These are phyloP conservation scores for Kryptolebias marmoratus DNA, from an alignment of 2,113 vertebrate genomes.

Conservation along the genomic window DNA sequence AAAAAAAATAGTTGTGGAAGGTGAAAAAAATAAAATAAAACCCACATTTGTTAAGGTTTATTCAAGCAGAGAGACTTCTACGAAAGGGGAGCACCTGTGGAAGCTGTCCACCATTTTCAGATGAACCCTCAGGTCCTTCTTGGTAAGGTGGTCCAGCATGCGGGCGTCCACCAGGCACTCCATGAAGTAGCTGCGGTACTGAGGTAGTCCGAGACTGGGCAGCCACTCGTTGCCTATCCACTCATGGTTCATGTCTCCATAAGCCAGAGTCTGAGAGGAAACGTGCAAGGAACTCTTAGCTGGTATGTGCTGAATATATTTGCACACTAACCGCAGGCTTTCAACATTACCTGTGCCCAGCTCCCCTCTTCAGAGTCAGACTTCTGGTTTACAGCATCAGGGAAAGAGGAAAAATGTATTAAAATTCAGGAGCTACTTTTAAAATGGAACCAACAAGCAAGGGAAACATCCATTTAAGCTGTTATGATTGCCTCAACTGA, in stretches of 20 bases:
- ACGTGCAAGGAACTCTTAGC: background rate
- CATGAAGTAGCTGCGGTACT: slow-evolving; percentile 99
- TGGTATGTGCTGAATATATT: background rate
- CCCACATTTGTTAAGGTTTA: no score
- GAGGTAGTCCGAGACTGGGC: slow-evolving; percentile 96
- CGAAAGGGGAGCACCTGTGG: slow-evolving; percentile 85
- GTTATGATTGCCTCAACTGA: no score
- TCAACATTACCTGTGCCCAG: slow-evolving; percentile 92
- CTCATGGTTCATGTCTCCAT: slow-evolving; percentile 99
- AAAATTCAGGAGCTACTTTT: background rate
- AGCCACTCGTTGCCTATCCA: slow-evolving; percentile 99
- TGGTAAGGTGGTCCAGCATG: slow-evolving; percentile 98
- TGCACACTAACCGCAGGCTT: background rate
- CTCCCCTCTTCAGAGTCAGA: slow-evolving; percentile 95
- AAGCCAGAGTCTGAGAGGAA: slow-evolving; percentile 89
- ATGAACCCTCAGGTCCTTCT: slow-evolving; percentile 98
- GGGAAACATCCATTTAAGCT: background rate
- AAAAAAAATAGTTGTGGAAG: background rate
- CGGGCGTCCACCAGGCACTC: slow-evolving; percentile 98
- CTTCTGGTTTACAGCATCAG: slow-evolving; percentile 79
- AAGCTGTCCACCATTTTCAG: slow-evolving; percentile 99
- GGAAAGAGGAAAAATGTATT: background rate
- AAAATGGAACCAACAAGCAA: background rate
- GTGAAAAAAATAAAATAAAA: background rate
- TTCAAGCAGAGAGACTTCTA: background rate